These are phyloP conservation scores for Drosophila mulleri DNA, from an alignment of 2,888 invertebrate species.

Conservation along the genomic window DNA sequence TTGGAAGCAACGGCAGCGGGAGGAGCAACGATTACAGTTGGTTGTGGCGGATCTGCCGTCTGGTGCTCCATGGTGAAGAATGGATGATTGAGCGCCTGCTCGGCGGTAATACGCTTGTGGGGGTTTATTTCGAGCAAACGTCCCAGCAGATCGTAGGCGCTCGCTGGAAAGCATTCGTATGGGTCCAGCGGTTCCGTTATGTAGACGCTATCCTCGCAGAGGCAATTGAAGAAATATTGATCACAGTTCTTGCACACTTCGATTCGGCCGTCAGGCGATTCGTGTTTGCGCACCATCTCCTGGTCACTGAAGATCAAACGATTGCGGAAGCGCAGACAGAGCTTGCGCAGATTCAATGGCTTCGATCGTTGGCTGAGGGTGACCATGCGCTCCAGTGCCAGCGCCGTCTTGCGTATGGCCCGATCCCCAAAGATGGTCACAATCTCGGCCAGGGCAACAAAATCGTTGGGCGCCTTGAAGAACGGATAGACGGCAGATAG, in stretches of 20 bases:
- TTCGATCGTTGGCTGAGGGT: slow-evolving; percentile 86
- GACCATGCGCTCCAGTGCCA: slow-evolving; percentile 87
- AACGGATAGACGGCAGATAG: slow-evolving; percentile 93
- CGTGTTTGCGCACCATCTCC: slow-evolving; percentile 75
- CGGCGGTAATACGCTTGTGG: slow-evolving; percentile 90
- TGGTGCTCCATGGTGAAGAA: slow-evolving; percentile 86
- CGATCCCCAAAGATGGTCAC: slow-evolving; percentile 91
- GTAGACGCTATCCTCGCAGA: slow-evolving; percentile 83
- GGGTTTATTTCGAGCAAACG: slow-evolving; percentile 92
- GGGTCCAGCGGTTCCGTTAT: slow-evolving; percentile 78
- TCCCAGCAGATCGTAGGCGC: slow-evolving; percentile 90
- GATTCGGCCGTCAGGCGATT: slow-evolving; percentile 71
- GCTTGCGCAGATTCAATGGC: slow-evolving; percentile 85
- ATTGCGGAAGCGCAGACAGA: slow-evolving; percentile 85
- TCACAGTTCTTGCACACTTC: slow-evolving; percentile 84
- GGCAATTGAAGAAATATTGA: slow-evolving; percentile 84
- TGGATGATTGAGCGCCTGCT: slow-evolving; percentile 90
- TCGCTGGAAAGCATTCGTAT: slow-evolving; percentile 87
- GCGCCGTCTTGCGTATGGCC: slow-evolving; percentile 89
- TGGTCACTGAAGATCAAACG: slow-evolving; percentile 82
- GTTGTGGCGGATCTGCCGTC: background rate
- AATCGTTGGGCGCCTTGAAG: slow-evolving; percentile 92
- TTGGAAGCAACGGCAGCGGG: background rate
- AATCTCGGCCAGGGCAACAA: slow-evolving; percentile 92
- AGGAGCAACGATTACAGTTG: background rate